Conservation (phyloP, 2,113 vertebrate genomes). For the Nansenia antarctica region DNA sequence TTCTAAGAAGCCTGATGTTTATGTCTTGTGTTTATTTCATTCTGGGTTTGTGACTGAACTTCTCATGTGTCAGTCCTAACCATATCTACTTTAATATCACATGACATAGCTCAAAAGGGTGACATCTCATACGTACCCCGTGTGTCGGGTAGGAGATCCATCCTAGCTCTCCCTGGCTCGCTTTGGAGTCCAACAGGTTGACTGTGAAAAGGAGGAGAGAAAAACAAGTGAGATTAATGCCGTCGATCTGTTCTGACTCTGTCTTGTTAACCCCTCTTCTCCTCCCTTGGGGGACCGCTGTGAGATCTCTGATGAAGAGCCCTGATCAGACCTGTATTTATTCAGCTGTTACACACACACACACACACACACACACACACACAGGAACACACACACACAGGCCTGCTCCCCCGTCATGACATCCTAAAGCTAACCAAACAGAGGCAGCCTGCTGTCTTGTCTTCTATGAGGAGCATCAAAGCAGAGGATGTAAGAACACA, state of each 20-base stretch:
- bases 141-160: conserved; percentile 98
- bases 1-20: too few relatives aligned
- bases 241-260: conserved; percentile 49
- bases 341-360: conserved; percentile 52
- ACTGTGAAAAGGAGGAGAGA: conserved; percentile 73
- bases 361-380: background rate
- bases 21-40: too few relatives aligned
- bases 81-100: background rate
- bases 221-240: conserved; percentile 48
- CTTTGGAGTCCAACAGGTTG: conserved; percentile 98
- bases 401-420: conserved; percentile 10
- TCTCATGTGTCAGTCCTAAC: too few relatives aligned
- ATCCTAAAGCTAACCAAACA: conserved; percentile 49
- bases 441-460: conserved; percentile 25
- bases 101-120: background rate
- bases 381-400: conserved; percentile 44
- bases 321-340: conserved; percentile 67
- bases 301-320: conserved; percentile 55
- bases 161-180: conserved; percentile 96
- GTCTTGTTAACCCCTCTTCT: conserved; percentile 72
- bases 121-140: conserved; percentile 84
- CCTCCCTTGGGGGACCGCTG: conserved; percentile 58
- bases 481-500: conserved; percentile 10
- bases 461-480: conserved; percentile 33
- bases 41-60: too few relatives aligned